These are phyloP conservation scores for Polia nebulosa DNA, from an alignment of 2,888 invertebrate genomes.

Conservation along the genomic window DNA sequence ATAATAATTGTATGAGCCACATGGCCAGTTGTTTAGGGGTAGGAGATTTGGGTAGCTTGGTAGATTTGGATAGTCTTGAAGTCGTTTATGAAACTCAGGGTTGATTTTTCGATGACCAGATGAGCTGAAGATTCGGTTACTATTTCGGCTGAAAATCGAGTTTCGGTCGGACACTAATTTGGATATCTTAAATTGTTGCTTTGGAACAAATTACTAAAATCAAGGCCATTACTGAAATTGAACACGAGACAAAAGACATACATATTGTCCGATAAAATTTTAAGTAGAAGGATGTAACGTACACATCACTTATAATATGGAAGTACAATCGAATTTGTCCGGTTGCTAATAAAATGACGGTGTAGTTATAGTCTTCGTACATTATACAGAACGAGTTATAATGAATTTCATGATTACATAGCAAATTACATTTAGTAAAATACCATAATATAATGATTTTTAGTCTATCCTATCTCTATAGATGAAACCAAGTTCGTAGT, in stretches of 20 bases:
- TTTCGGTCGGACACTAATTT: neutral
- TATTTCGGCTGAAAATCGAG: neutral
- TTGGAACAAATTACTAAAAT: constrained; percentile 49
- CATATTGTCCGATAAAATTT: constrained; percentile 35
- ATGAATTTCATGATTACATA: constrained; percentile 15
- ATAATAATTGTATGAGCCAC: no score
- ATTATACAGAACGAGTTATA: constrained; percentile 15
- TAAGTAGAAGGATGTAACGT: constrained; percentile 47
- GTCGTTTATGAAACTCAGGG: neutral
- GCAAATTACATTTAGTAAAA: constrained; percentile 17
- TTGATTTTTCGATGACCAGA: neutral
- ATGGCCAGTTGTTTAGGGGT: neutral
- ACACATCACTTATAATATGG: constrained; percentile 53
- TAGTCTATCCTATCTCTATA: constrained; percentile 80
- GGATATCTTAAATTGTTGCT: constrained; percentile 15
- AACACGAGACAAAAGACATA: constrained; percentile 44
- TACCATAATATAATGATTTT: constrained; percentile 64
- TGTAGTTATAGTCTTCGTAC: constrained; percentile 43
- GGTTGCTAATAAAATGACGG: constrained; percentile 57
- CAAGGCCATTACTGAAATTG: constrained; percentile 55
- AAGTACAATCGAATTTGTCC: constrained; percentile 52
- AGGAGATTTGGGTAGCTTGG: no score
- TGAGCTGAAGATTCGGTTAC: neutral
- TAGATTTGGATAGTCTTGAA: no score
- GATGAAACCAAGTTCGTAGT: constrained; percentile 85